These are phyloP conservation scores for Gila orcuttii DNA, from an alignment of 2,113 vertebrate species.

Conservation along the genomic window DNA sequence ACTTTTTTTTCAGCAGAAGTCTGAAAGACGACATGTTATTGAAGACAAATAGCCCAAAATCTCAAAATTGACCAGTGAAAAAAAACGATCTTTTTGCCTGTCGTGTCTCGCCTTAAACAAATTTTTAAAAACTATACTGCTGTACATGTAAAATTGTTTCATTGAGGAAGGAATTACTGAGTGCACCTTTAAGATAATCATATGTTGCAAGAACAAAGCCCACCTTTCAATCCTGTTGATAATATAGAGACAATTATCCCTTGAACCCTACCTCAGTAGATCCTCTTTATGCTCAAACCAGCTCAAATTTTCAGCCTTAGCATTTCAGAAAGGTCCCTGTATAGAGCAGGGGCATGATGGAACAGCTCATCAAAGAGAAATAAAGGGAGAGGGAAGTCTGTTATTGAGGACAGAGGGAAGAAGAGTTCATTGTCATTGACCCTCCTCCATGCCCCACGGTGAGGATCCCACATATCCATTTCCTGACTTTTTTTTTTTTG, in stretches of 20 bases:
- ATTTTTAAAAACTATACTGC: not conserved
- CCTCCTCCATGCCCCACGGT: conserved; percentile 37
- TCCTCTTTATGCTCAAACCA: conserved; percentile 45
- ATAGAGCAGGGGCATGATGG: conserved; percentile 12
- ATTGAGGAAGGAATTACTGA: not conserved
- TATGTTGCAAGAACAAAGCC: conserved; percentile 16
- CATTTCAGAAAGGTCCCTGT: conserved; percentile 44
- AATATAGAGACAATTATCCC: conserved; percentile 38
- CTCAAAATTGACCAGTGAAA: no score
- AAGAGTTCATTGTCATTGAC: conserved; percentile 47
- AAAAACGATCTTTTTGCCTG: no score
- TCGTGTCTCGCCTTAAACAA: no score
- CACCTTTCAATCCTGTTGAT: conserved; percentile 15
- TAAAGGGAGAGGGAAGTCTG: not conserved
- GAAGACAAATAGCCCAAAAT: no score
- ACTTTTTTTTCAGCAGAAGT: no score
- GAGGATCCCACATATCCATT: conserved; percentile 50
- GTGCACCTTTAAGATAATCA: not conserved
- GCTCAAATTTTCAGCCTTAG: conserved; percentile 43
- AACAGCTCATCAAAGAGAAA: conserved; percentile 3
- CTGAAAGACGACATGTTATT: no score
- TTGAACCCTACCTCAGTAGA: conserved; percentile 35
- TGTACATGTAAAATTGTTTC: not conserved
- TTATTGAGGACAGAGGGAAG: conserved; percentile 16
- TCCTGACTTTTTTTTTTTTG: conserved; percentile 35